Evolutionary conservation across 2,113 vertebrate genomes (phyloP).

Genomic region (Ageneiosus marmoratus): DNA sequence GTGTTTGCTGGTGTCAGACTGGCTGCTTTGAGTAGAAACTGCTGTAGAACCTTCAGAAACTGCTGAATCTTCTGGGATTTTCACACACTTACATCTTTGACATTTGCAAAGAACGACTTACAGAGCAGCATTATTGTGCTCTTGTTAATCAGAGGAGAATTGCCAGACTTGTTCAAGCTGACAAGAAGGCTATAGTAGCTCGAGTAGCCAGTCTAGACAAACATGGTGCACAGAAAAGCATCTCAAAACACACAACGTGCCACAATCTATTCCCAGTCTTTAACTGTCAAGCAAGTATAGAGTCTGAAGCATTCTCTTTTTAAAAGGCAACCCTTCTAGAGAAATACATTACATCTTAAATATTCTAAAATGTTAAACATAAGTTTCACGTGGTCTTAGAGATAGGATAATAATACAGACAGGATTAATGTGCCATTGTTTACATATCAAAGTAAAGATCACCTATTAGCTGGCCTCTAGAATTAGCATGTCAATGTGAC

Average conservation of each 20-base stretch:
- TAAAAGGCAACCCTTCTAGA: background rate
- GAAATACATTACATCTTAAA: background rate
- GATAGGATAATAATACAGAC: background rate
- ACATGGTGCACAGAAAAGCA: background rate
- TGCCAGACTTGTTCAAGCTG: background rate
- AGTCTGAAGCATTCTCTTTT: background rate
- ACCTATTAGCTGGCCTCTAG: background rate
- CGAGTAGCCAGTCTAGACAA: background rate
- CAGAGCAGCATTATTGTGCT: background rate
- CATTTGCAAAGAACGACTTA: background rate
- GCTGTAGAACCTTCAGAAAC: too few species aligned
- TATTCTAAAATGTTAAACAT: background rate
- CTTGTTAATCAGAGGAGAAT: background rate
- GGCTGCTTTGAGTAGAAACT: background rate
- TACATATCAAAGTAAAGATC: background rate
- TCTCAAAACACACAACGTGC: background rate
- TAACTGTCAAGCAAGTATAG: background rate
- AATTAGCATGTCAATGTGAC: background rate
- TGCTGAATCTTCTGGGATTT: background rate
- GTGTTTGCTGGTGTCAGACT: background rate
- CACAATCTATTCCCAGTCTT: too few species aligned
- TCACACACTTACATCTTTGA: background rate
- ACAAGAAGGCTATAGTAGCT: background rate
- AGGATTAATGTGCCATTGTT: background rate
- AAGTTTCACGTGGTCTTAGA: background rate